A percentile compares a stretch with the other conserved stretches of the same genome.
phyloP scores from a whole-genome alignment of 2,888 invertebrate genomes.

The Harpagoxenus sublaevis region DNA sequence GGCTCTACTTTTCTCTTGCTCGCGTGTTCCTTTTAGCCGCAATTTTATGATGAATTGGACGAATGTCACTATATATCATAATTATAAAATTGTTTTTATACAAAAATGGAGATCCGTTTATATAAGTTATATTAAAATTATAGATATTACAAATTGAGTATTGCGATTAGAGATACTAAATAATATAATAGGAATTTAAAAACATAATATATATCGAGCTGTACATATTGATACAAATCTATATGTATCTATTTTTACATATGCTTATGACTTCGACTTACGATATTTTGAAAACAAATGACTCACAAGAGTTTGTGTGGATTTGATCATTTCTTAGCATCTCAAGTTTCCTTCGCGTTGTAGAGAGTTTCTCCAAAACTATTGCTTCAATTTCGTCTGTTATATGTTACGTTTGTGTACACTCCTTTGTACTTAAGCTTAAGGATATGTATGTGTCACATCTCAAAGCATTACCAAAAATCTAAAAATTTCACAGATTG shows the following conservation, averaged over 20 bases:
- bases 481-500: too few relatives aligned
- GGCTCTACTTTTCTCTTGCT: neutral
- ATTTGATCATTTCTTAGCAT: constrained; percentile 17
- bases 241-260: neutral
- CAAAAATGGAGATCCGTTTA: neutral
- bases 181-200: neutral
- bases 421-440: neutral
- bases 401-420: neutral
- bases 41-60: neutral
- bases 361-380: neutral
- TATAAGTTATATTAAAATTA: neutral
- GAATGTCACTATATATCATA: neutral
- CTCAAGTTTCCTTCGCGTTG: neutral
- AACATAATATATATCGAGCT: neutral
- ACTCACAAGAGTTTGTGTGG: neutral
- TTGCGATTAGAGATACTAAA: neutral
- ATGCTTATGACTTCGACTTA: neutral
- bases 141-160: neutral
- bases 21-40: neutral
- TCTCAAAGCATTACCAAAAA: too few relatives aligned
- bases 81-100: neutral
- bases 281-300: neutral
- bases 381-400: neutral
- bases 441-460: too few relatives aligned
- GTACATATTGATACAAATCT: neutral